Percentiles rank a stretch among this genome's conserved stretches.
phyloP scores from a whole-genome alignment of 2,113 vertebrate genomes.

The Tonatia bakeri region DNA sequence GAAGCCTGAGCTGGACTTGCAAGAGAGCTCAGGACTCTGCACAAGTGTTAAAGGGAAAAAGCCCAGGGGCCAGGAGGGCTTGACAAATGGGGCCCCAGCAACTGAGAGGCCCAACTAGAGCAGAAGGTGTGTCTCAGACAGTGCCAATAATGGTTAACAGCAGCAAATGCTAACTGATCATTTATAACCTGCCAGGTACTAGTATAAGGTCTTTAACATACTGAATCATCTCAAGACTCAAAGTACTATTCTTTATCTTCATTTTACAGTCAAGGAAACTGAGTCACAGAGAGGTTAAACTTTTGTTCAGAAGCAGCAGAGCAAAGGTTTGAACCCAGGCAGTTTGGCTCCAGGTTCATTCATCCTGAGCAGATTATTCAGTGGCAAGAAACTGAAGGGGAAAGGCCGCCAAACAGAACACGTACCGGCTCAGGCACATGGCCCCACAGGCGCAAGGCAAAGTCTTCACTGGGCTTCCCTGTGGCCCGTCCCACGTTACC shows the following conservation, averaged over 20 bases:
- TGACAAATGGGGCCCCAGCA: not conserved
- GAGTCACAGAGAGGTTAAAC: not conserved
- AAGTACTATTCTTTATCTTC: not conserved
- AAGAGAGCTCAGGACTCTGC: not conserved
- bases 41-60: not conserved
- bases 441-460: not conserved
- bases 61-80: not conserved
- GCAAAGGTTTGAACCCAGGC: not conserved
- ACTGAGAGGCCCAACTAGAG: not conserved
- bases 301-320: not conserved
- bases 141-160: not conserved
- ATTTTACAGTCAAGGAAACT: not conserved
- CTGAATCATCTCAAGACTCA: not conserved
- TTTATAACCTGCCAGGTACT: not conserved
- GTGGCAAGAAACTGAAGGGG: not conserved
- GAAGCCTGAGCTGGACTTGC: not conserved
- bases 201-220: not conserved
- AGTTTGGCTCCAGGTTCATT: not conserved
- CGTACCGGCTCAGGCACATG: fast-evolving
- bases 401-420: not conserved
- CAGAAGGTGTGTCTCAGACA: not conserved
- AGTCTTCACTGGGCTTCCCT: not conserved
- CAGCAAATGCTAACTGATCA: not conserved
- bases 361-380: not conserved
- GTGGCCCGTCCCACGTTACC: not conserved